These are phyloP conservation scores for Danaus plexippus DNA, from an alignment of 1,140 invertebrate species.

Conservation along the genomic window DNA sequence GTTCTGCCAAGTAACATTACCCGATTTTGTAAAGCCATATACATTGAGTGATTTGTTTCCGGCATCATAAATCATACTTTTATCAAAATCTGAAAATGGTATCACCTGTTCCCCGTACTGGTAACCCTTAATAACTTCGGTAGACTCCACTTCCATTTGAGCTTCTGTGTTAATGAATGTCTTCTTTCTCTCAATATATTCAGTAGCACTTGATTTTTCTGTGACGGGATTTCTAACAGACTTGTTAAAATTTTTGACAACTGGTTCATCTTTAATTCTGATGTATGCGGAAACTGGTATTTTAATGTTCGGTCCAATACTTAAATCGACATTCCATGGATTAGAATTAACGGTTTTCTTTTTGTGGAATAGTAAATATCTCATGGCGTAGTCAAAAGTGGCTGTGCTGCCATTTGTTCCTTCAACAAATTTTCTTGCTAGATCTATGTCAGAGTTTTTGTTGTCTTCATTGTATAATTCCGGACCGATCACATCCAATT, in stretches of 20 bases:
- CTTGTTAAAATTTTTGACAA: slow-evolving; percentile 48
- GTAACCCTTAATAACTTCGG: slow-evolving; percentile 49
- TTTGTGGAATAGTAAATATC: slow-evolving; percentile 56
- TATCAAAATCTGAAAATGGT: slow-evolving; percentile 52
- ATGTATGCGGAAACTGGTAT: slow-evolving; percentile 63
- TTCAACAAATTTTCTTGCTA: slow-evolving; percentile 48
- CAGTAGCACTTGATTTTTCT: slow-evolving; percentile 33
- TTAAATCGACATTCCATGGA: slow-evolving; percentile 61
- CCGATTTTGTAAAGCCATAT: slow-evolving; percentile 60
- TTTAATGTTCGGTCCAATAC: slow-evolving; percentile 60
- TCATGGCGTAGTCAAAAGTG: slow-evolving; percentile 56
- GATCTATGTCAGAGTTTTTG: slow-evolving; percentile 34
- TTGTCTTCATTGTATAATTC: slow-evolving; percentile 42
- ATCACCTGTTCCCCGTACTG: slow-evolving; percentile 59
- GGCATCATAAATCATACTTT: slow-evolving; percentile 57
- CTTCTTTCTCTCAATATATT: slow-evolving; percentile 40
- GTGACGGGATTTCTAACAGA: slow-evolving; percentile 49
- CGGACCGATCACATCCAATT: slow-evolving; percentile 60
- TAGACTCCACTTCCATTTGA: slow-evolving; percentile 31
- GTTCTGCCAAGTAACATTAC: slow-evolving; percentile 57
- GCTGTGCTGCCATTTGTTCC: slow-evolving; percentile 49
- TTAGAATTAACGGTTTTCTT: slow-evolving; percentile 42
- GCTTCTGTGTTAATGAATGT: slow-evolving; percentile 51
- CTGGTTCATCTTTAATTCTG: slow-evolving; percentile 53
- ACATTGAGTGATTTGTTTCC: slow-evolving; percentile 54